Evolutionary conservation across 2,113 vertebrate genomes (phyloP), one percentile per base, ranked within the genome.

Genomic region (Toxotes jaculatrix): DNA sequence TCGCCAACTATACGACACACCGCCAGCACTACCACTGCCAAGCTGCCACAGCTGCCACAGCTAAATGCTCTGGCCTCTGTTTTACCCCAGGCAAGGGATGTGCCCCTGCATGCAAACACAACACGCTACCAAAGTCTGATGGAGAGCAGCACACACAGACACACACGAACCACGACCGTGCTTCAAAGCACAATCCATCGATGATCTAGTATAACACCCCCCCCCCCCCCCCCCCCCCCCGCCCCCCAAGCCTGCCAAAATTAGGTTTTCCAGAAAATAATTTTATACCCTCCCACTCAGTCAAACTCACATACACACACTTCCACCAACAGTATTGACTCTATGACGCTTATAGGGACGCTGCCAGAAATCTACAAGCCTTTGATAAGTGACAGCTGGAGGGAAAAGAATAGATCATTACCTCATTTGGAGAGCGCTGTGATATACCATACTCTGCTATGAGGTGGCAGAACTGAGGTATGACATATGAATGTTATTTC

Each of bases 41-140:
- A 89, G 62, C 67, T 75, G 79, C 83, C 63, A 61, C 68, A 79
- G 63, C 60, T 77, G 81, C 84, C 71, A 83, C 70, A 68, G 69
- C 53, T 83, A 45, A 73, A 84, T 23, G 63, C 45, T 32, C 21
- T 75, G 74, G 77, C 80, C 83, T 80, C 68, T 80, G 31, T 72
- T 55, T 86, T 68, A 73, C 87, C 75, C 55, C 61, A 43, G 79
- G 77, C 74, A 11, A 74, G 55, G 61, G 81, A 84, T 72, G 61
- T 74, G 85, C 47, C 55, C 32, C 65, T 69, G 51, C 82, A 82
- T 83, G 79, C 77, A 74, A 70, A 74, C 53, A 78, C 34, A 76
- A 63, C 70, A 84, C 55, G 19, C 68, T 8, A 49, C 60, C 56
- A 64, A 9, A n/a, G 61, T 57, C 21, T 68, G 71, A 80, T 60